Conservation (phyloP, 2,888 invertebrate species). For the Melieria omissa region DNA sequence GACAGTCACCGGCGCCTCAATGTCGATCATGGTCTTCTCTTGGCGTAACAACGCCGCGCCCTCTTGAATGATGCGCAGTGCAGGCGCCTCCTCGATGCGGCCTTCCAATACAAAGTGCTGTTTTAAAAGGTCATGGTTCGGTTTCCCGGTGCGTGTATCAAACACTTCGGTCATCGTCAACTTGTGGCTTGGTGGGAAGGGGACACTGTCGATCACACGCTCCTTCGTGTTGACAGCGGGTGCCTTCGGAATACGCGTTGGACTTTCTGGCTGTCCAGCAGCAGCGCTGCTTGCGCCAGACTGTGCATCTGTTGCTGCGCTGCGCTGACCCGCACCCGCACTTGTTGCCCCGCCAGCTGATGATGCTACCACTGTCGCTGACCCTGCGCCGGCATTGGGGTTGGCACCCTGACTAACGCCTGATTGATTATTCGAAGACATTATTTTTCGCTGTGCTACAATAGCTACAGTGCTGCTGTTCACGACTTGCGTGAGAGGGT, state of each 20-base stretch:
- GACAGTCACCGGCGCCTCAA: slow-evolving; percentile 98
- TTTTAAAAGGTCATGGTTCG: slow-evolving; percentile 94
- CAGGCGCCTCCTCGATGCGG: slow-evolving; percentile 96
- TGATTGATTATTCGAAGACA: slow-evolving; percentile 66
- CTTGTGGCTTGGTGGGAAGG: slow-evolving; percentile 97
- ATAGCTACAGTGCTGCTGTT: slow-evolving; percentile 10
- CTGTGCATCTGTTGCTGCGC: slow-evolving; percentile 34
- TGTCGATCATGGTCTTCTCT: slow-evolving; percentile 99
- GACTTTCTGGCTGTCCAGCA: slow-evolving; percentile 32
- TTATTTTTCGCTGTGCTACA: slow-evolving; percentile 36
- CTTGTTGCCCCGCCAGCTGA: slow-evolving; percentile 34
- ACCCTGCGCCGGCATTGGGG: slow-evolving; percentile 37
- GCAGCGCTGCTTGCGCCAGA: slow-evolving; percentile 42
- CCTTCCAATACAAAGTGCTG: slow-evolving; percentile 99
- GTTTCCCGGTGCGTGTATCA: slow-evolving; percentile 91
- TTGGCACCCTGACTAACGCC: slow-evolving; percentile 51
- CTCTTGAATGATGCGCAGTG: slow-evolving; percentile 96
- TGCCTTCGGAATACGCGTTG: slow-evolving; percentile 31
- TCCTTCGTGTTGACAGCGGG: slow-evolving; percentile 49
- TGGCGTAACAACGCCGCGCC: slow-evolving; percentile 85
- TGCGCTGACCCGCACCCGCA: slow-evolving; percentile 35
- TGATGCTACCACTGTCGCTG: slow-evolving; percentile 7
- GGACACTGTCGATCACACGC: slow-evolving; percentile 74
- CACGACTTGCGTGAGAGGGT: slow-evolving; percentile 7
- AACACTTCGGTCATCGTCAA: slow-evolving; percentile 95